A percentile compares a stretch with the other conserved stretches of the same genome.
Conservation (phyloP, 2,797 vertebrate genomes). For the Betta splendens region DNA sequence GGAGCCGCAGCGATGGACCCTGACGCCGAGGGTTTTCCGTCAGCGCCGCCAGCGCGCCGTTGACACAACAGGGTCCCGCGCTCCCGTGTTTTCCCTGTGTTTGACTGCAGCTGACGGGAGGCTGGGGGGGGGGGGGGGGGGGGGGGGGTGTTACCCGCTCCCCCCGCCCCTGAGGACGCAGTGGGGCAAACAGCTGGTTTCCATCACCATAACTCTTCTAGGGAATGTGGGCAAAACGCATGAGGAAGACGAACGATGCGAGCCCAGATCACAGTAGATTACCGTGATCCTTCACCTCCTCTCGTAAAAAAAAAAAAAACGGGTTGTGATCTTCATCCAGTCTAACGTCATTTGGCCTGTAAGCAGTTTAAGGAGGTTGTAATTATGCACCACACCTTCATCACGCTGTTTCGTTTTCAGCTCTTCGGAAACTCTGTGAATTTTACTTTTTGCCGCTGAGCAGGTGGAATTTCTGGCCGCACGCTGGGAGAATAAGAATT, state of each 20-base stretch:
- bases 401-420: slow-evolving; percentile 37
- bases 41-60: slow-evolving; percentile 51
- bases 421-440: slow-evolving; percentile 5
- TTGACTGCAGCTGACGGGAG: slow-evolving; percentile 49
- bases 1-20: slow-evolving; percentile 55
- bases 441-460: slow-evolving; percentile 32
- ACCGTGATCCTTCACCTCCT: slow-evolving; percentile 52
- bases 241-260: slow-evolving; percentile 72
- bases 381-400: slow-evolving; percentile 48
- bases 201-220: slow-evolving; percentile 79
- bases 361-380: slow-evolving; percentile 47
- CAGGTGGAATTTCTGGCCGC: slow-evolving; percentile 38
- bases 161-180: slow-evolving; percentile 54
- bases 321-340: slow-evolving; percentile 38
- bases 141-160: slow-evolving; percentile 31
- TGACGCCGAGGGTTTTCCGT: slow-evolving; percentile 67
- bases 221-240: slow-evolving; percentile 70
- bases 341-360: slow-evolving; percentile 29
- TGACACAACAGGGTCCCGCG: slow-evolving; percentile 62
- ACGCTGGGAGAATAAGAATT: slow-evolving; percentile 24
- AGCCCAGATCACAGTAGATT: slow-evolving; percentile 67
- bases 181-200: slow-evolving; percentile 78
- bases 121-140: slow-evolving; percentile 29
- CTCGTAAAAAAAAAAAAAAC: slow-evolving; percentile 22
- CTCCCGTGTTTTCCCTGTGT: slow-evolving; percentile 58